Evolutionary conservation across 2,113 vertebrate genomes (phyloP), one percentile per base, ranked within the genome.

Genomic region (Neodontobutis hainanensis): DNA sequence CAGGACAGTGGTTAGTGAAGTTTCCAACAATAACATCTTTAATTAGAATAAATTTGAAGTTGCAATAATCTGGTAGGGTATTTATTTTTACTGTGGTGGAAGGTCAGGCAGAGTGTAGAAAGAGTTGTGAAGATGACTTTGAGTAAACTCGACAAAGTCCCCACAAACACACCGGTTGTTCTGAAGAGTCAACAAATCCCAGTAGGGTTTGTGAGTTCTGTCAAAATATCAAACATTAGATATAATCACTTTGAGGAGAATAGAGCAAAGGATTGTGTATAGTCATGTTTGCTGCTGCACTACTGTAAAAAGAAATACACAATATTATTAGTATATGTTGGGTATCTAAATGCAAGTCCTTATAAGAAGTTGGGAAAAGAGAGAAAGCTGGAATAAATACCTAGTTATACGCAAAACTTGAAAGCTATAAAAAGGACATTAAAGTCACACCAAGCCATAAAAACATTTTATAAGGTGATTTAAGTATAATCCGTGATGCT

Each of bases 21-120:
- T 84, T 82, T 80, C 78, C 32, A 80, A 68, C 78, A 78, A 68
- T 64, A 84, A 80, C 81, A 71, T 77, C 82, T 87, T 78, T 88
- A 85, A 88, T 87, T 87, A 82, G 69, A 80, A 78, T 75, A 64
- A 84, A 78, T 62, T 82, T 64, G 59, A 82, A 70, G 75, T 78
- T 73, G 72, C 65, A 67, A 77, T 83, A 62, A 86, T 81, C 81
- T 80, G 65, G 61, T 53, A 43, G 19, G 19, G 19, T 61, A 51
- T 59, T 59, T 51, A 36, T 64, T 73, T 81, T 84, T 81, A 78
- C 67, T 78, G 80, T 81, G 78, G 78, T 59, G 55, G 63, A 86
- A 80, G 78, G 86, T 87, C 85, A 87, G 38, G 67, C 70, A 66
- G 64, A 77, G 82, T 78, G 65, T 70, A 68, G 35, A 42, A 58